Evolutionary conservation across 2,888 invertebrate genomes (phyloP).

Genomic region (Agrochola litura): DNA sequence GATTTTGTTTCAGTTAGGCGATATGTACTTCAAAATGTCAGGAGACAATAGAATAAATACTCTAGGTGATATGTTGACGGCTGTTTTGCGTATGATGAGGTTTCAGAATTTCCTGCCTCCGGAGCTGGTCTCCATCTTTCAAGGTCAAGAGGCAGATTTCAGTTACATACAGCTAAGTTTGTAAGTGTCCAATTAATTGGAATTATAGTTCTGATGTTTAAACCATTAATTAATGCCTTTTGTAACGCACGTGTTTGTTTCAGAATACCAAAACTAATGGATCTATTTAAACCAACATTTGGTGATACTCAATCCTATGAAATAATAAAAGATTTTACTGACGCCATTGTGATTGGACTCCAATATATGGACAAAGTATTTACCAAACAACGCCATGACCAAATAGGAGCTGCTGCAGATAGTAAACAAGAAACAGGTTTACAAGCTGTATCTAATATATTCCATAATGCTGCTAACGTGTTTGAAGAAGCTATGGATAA

Average conservation of each 20-base stretch:
- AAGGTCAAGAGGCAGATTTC: slow-evolving; percentile 76
- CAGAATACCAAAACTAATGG: slow-evolving; percentile 82
- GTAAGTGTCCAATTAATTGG: slow-evolving; percentile 74
- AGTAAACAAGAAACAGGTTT: slow-evolving; percentile 47
- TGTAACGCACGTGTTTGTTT: slow-evolving; percentile 57
- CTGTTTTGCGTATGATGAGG: slow-evolving; percentile 83
- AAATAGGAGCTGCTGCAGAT: slow-evolving; percentile 25
- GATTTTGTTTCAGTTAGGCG: slow-evolving; percentile 79
- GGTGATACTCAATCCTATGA: slow-evolving; percentile 82
- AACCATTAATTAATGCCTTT: not conserved
- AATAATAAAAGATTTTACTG: slow-evolving; percentile 76
- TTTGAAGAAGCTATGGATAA: slow-evolving; percentile 68
- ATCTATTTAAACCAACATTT: slow-evolving; percentile 83
- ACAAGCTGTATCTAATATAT: slow-evolving; percentile 68
- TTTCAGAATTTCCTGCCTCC: slow-evolving; percentile 86
- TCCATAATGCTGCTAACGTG: slow-evolving; percentile 73
- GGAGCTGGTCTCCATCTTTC: slow-evolving; percentile 79
- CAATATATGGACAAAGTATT: slow-evolving; percentile 79
- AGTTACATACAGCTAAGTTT: slow-evolving; percentile 82
- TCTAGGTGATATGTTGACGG: slow-evolving; percentile 83
- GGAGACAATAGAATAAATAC: slow-evolving; percentile 85
- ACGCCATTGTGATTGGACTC: slow-evolving; percentile 73
- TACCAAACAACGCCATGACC: slow-evolving; percentile 62
- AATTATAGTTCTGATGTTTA: not conserved
- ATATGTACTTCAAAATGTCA: slow-evolving; percentile 87